These are phyloP conservation scores for Anthonomus grandis DNA, from an alignment of 1,140 invertebrate genomes.

Conservation along the genomic window DNA sequence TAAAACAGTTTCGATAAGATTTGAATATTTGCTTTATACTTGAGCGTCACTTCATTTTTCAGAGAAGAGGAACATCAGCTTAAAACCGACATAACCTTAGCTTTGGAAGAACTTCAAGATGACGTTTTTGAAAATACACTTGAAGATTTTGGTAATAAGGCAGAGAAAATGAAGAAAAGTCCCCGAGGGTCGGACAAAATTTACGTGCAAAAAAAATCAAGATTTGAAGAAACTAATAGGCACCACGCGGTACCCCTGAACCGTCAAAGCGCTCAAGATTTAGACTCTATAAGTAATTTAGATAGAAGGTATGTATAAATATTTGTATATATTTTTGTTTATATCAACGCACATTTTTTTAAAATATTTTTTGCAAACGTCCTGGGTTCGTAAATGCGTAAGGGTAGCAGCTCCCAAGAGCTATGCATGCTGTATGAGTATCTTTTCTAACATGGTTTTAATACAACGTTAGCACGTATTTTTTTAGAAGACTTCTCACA, in stretches of 20 bases:
- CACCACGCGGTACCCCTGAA: slow-evolving; percentile 24
- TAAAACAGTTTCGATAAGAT: not conserved
- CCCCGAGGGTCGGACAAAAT: slow-evolving; percentile 42
- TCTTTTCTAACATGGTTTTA: too few relatives aligned
- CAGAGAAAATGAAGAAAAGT: slow-evolving; percentile 41
- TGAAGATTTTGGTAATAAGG: slow-evolving; percentile 34
- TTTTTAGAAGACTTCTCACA: too few relatives aligned
- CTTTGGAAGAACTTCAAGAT: slow-evolving; percentile 47
- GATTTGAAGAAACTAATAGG: slow-evolving; percentile 37
- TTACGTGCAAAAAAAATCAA: slow-evolving; percentile 46
- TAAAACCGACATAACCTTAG: slow-evolving; percentile 42
- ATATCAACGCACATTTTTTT: too few relatives aligned
- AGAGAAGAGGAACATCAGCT: slow-evolving; percentile 44
- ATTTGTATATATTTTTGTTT: too few relatives aligned
- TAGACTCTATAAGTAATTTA: slow-evolving; percentile 29
- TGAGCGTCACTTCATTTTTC: not conserved
- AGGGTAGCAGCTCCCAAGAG: too few relatives aligned
- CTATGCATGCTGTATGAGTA: too few relatives aligned
- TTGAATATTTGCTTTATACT: not conserved
- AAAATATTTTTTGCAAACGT: too few relatives aligned
- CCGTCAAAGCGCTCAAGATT: slow-evolving; percentile 32
- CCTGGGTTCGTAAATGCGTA: too few relatives aligned
- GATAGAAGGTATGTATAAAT: slow-evolving; percentile 28
- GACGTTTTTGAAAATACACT: slow-evolving; percentile 45
- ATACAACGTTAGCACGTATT: too few relatives aligned